A percentile compares a stretch with the other conserved stretches of the same genome.
These are phyloP conservation scores for Tholera decimalis DNA, from an alignment of 2,888 invertebrate species.

Conservation along the genomic window DNA sequence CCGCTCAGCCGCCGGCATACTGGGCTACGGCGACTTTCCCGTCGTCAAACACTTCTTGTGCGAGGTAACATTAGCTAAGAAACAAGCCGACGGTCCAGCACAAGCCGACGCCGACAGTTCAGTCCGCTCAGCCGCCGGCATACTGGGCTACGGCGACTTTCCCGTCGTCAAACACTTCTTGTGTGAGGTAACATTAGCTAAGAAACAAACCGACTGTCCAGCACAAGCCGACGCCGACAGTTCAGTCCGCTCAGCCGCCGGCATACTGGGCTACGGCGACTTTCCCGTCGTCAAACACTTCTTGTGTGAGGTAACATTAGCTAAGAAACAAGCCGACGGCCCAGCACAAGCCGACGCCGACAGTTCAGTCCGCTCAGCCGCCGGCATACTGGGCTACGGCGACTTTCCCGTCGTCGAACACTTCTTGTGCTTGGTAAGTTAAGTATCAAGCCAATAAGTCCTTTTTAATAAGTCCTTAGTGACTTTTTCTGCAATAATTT, in stretches of 20 bases:
- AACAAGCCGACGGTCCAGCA: not conserved
- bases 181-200: slow-evolving; percentile 79
- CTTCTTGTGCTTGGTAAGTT: slow-evolving; percentile 86
- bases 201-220: slow-evolving; percentile 70
- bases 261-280: slow-evolving; percentile 84
- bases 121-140: slow-evolving; percentile 73
- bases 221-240: slow-evolving; percentile 50
- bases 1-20: slow-evolving; percentile 77
- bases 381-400: slow-evolving; percentile 83
- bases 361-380: slow-evolving; percentile 64
- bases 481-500: too few relatives aligned
- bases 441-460: too few relatives aligned
- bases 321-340: slow-evolving; percentile 67
- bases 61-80: slow-evolving; percentile 73
- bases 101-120: not conserved
- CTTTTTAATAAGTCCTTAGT: too few relatives aligned
- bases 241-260: slow-evolving; percentile 68
- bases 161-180: slow-evolving; percentile 89
- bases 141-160: slow-evolving; percentile 86
- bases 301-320: slow-evolving; percentile 81
- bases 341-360: slow-evolving; percentile 59
- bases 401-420: slow-evolving; percentile 89
- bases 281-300: slow-evolving; percentile 90
- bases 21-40: slow-evolving; percentile 86
- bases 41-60: slow-evolving; percentile 90